Conservation (phyloP, 2,113 vertebrate species). For the Guaruba guarouba region DNA sequence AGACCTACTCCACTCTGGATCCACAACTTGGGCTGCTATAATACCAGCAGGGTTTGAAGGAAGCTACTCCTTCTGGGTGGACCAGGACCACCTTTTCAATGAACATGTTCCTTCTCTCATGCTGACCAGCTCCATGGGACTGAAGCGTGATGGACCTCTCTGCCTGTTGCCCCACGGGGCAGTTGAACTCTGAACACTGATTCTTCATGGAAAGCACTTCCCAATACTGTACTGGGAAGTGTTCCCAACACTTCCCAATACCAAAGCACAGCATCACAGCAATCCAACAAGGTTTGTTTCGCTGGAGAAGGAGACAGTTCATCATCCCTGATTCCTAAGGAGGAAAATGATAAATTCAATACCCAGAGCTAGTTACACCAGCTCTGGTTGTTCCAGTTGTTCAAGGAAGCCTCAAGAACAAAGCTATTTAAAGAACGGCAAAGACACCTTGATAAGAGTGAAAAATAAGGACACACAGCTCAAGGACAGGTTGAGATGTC, state of each 20-base stretch:
- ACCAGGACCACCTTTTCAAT: background rate
- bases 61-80: background rate
- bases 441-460: background rate
- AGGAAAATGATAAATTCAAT: background rate
- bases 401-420: constrained; percentile 21
- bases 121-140: background rate
- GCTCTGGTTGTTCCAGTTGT: background rate
- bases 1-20: background rate
- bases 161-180: background rate
- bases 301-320: background rate
- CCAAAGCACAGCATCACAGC: background rate
- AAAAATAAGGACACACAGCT: background rate
- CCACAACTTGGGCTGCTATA: background rate
- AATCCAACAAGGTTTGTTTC: background rate
- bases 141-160: rapidly evolving
- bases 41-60: background rate
- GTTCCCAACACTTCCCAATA: background rate
- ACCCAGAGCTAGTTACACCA: background rate
- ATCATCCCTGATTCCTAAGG: background rate
- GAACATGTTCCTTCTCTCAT: background rate
- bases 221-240: no score
- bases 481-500: background rate
- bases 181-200: background rate
- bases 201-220: background rate
- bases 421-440: background rate